These are phyloP conservation scores for Cottoperca gobio DNA, from an alignment of 2,797 vertebrate species.

Conservation along the genomic window DNA sequence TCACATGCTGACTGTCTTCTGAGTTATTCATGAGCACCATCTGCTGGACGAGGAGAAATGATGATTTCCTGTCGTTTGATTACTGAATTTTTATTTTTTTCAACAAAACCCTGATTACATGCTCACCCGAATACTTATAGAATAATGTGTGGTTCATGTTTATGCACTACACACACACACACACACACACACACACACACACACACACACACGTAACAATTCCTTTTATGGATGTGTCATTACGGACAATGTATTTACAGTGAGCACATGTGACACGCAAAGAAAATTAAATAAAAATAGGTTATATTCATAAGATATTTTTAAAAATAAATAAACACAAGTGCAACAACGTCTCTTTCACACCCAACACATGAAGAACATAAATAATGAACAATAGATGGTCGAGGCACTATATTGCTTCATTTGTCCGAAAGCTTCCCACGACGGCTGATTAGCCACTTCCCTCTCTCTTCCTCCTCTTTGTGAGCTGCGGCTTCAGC, in stretches of 20 bases:
- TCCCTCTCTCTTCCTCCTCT: slow-evolving; percentile 7
- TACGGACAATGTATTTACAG: slow-evolving; percentile 40
- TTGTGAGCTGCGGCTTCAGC: slow-evolving; percentile 35
- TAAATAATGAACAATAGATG: slow-evolving; percentile 37
- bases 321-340: slow-evolving; percentile 66
- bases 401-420: slow-evolving; percentile 67
- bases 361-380: not conserved
- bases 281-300: slow-evolving; percentile 30
- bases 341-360: too few species aligned
- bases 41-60: slow-evolving; percentile 68
- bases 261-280: slow-evolving; percentile 22
- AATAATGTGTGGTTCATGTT: slow-evolving; percentile 37
- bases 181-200: too few species aligned
- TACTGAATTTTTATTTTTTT: slow-evolving; percentile 60
- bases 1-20: not conserved
- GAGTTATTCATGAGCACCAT: slow-evolving; percentile 71
- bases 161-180: slow-evolving; percentile 44
- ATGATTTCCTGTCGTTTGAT: slow-evolving; percentile 36
- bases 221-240: slow-evolving; percentile 21
- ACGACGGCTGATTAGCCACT: slow-evolving; percentile 20
- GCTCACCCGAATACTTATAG: slow-evolving; percentile 37
- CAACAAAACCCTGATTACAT: slow-evolving; percentile 57
- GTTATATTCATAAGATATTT: slow-evolving; percentile 20
- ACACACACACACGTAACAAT: too few species aligned
- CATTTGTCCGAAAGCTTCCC: slow-evolving; percentile 40